A percentile compares a stretch with the other conserved stretches of the same genome.
Evolutionary conservation across 1,140 invertebrate genomes (phyloP).

Genomic region (Conopomorpha cramerella): DNA sequence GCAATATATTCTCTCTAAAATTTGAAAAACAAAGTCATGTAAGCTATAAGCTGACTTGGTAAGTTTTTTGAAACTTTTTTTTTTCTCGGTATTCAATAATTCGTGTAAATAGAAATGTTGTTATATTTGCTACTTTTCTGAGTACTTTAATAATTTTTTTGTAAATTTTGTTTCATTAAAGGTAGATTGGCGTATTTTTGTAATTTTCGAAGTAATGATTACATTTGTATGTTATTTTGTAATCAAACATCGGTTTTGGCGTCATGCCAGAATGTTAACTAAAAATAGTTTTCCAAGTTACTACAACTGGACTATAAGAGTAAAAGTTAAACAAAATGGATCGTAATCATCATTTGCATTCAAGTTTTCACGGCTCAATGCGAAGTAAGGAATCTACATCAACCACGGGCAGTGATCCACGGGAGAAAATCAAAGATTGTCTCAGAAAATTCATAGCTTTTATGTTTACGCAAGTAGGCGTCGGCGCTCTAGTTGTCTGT

Average conservation of each 20-base stretch:
- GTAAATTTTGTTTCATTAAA: too few species aligned
- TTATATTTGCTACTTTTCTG: too few species aligned
- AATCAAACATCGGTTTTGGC: slow-evolving; percentile 19
- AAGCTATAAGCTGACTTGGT: too few species aligned
- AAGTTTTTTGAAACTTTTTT: too few species aligned
- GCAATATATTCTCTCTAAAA: too few species aligned
- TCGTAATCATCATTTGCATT: slow-evolving; percentile 25
- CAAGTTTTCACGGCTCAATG: slow-evolving; percentile 58
- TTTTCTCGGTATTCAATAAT: too few species aligned
- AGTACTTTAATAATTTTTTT: too few species aligned
- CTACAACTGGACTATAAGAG: slow-evolving; percentile 9
- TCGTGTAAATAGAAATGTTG: too few species aligned
- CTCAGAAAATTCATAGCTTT: slow-evolving; percentile 84
- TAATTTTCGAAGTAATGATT: too few species aligned
- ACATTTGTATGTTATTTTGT: too few species aligned
- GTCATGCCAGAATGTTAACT: slow-evolving; percentile 24
- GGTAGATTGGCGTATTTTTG: too few species aligned
- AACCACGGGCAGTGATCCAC: slow-evolving; percentile 67
- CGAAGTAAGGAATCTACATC: slow-evolving; percentile 72
- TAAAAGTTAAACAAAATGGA: slow-evolving; percentile 22
- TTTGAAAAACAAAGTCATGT: too few species aligned
- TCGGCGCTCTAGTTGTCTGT: slow-evolving; percentile 90
- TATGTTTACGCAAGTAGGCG: slow-evolving; percentile 93
- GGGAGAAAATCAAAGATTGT: slow-evolving; percentile 78
- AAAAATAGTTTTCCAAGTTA: slow-evolving; percentile 29